Evolutionary conservation across 2,888 invertebrate species (phyloP).

Genomic region (Pammene aurita): DNA sequence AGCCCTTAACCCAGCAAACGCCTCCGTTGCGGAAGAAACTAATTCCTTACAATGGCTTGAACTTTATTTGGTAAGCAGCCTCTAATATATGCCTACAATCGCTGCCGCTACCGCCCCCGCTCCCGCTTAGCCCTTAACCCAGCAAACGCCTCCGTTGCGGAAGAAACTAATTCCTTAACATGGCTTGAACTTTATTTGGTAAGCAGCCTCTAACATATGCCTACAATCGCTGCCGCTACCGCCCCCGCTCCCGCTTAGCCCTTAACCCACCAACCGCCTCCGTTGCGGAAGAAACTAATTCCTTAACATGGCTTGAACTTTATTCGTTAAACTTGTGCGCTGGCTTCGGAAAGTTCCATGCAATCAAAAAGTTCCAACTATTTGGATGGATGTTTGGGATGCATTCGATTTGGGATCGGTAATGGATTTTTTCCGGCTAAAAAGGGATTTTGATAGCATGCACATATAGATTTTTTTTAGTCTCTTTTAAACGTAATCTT

Average conservation of each 20-base stretch:
- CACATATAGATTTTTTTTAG: too few species aligned
- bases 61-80: too few species aligned
- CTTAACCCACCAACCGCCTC: constrained; percentile 45
- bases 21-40: too few species aligned
- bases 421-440: constrained; percentile 1
- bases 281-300: constrained; percentile 75
- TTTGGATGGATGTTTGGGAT: constrained; percentile 30
- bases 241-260: constrained; percentile 41
- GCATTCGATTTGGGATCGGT: constrained; percentile 17
- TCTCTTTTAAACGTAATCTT: too few species aligned
- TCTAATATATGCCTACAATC: too few species aligned
- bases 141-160: constrained; percentile 53
- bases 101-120: too few species aligned
- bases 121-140: constrained; percentile 42
- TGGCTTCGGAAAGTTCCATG: constrained; percentile 48
- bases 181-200: too few species aligned
- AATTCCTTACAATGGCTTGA: too few species aligned
- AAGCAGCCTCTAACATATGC: too few species aligned
- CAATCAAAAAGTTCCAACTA: constrained; percentile 40
- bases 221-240: too few species aligned
- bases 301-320: constrained; percentile 71
- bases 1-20: too few species aligned
- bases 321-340: constrained; percentile 74
- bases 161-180: constrained; percentile 77
- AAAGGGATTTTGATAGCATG: too few species aligned